Evolutionary conservation across 2,888 invertebrate species (phyloP).

Genomic region (Digitonthophagus gazella): DNA sequence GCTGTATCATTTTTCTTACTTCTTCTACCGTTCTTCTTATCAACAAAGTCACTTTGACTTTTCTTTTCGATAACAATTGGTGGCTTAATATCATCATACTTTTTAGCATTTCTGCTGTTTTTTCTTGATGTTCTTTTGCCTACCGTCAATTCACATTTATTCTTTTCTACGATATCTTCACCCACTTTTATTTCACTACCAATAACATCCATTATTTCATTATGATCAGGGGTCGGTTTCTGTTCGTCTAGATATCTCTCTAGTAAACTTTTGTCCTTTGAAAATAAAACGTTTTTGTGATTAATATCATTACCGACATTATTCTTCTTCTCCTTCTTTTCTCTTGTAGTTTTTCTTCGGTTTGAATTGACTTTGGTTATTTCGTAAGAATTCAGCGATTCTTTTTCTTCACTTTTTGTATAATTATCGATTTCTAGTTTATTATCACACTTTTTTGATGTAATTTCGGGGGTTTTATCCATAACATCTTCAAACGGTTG

Average conservation of each 20-base stretch:
- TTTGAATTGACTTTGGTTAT: not conserved
- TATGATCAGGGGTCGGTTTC: not conserved
- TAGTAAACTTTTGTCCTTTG: not conserved
- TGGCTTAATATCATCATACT: too few species aligned
- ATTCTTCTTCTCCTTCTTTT: not conserved
- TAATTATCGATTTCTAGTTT: not conserved
- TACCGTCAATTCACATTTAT: too few species aligned
- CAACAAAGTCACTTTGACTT: not conserved
- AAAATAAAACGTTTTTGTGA: too few species aligned
- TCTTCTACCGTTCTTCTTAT: not conserved
- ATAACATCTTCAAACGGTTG: not conserved
- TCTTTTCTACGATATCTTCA: too few species aligned
- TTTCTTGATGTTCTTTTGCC: not conserved
- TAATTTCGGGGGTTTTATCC: not conserved
- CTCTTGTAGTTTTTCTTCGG: not conserved
- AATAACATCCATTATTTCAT: not conserved
- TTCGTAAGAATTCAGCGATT: not conserved
- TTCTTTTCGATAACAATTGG: too few species aligned
- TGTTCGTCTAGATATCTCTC: not conserved
- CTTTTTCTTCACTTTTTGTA: not conserved
- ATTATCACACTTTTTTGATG: not conserved
- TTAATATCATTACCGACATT: not conserved
- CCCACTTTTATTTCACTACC: not conserved
- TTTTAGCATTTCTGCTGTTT: not conserved
- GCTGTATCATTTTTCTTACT: not conserved